phyloP scores from a whole-genome alignment of 2,888 invertebrate species.

The Scotopteryx bipunctaria region DNA sequence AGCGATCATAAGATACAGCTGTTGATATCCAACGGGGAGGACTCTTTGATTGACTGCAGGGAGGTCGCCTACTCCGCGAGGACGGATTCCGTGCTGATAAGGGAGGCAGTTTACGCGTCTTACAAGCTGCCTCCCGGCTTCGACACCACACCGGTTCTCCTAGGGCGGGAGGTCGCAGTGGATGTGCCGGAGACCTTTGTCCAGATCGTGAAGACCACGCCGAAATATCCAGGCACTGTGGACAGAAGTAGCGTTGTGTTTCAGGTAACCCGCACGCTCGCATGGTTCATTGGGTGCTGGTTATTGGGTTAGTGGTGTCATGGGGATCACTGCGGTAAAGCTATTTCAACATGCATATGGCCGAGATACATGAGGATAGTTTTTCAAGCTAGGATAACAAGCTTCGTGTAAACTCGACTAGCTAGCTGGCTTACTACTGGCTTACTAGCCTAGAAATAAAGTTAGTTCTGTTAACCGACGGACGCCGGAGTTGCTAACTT shows the following conservation, averaged over 20 bases:
- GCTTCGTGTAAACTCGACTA: too few species aligned
- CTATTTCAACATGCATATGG: not conserved
- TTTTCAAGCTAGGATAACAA: too few species aligned
- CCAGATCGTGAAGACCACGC: constrained; percentile 90
- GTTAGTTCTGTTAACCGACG: too few species aligned
- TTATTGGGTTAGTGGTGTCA: constrained; percentile 21
- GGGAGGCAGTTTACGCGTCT: constrained; percentile 76
- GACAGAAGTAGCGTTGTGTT: constrained; percentile 78
- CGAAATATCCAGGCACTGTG: constrained; percentile 85
- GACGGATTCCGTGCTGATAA: constrained; percentile 78
- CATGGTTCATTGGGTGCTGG: constrained; percentile 48
- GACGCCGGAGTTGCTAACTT: too few species aligned
- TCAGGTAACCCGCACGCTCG: constrained; percentile 75
- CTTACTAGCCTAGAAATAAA: too few species aligned
- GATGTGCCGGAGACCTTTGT: constrained; percentile 95
- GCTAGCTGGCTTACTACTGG: too few species aligned
- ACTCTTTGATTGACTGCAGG: constrained; percentile 74
- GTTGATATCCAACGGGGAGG: constrained; percentile 74
- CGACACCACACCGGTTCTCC: constrained; percentile 76
- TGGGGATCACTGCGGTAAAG: constrained; percentile 13
- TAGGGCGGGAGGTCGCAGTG: constrained; percentile 88
- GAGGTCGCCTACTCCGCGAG: constrained; percentile 76
- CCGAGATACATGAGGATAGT: too few species aligned
- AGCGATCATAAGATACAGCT: constrained; percentile 77
- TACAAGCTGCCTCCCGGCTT: constrained; percentile 76